phyloP scores from a whole-genome alignment of 2,113 vertebrate genomes.

The Mesitornis unicolor region DNA sequence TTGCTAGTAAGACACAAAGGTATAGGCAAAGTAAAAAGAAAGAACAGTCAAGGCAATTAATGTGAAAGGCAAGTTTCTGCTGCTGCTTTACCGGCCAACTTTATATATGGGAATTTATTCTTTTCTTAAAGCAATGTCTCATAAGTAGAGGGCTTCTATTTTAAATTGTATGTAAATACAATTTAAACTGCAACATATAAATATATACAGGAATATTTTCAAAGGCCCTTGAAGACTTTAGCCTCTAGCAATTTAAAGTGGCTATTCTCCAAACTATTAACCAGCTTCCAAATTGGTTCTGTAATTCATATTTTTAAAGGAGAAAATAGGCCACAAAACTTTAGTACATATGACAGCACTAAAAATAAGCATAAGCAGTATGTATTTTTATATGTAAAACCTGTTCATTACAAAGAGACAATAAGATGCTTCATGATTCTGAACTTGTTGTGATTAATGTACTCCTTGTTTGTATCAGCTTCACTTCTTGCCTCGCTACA shows the following conservation, averaged over 20 bases:
- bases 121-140: neutral
- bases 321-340: neutral
- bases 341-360: neutral
- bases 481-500: neutral
- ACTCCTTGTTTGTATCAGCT: neutral
- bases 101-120: neutral
- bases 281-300: neutral
- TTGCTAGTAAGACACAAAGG: neutral
- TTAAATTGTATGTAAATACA: neutral
- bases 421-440: neutral
- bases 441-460: constrained; percentile 6
- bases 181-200: neutral
- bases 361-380: neutral
- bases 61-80: neutral
- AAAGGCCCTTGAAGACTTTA: neutral
- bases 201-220: neutral
- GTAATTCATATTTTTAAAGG: neutral
- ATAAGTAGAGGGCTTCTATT: neutral
- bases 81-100: neutral
- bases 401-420: neutral
- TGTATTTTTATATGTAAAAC: neutral
- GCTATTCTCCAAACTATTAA: neutral
- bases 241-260: neutral
- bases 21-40: neutral
- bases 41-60: neutral